These are phyloP conservation scores for Parotocinclus haroldoi DNA, from an alignment of 2,797 vertebrate species.

Conservation along the genomic window DNA sequence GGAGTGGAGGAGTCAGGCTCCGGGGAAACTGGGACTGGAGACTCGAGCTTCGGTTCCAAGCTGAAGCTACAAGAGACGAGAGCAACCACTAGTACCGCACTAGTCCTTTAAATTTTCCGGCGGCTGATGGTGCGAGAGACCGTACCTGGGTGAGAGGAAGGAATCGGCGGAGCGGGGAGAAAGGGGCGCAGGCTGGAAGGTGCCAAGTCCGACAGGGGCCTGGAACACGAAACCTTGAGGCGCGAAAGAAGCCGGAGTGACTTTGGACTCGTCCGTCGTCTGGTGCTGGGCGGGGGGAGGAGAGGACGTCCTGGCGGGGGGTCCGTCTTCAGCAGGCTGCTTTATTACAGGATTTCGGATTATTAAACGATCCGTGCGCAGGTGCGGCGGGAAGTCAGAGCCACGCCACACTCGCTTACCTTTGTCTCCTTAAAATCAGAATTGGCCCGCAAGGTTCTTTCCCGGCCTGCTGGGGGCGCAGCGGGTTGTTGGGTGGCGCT, in stretches of 20 bases:
- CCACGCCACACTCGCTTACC: slow-evolving; percentile 4
- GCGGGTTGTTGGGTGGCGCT: slow-evolving; percentile 37
- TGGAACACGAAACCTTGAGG: slow-evolving; percentile 85
- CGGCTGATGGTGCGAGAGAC: background rate
- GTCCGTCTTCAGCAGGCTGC: slow-evolving; percentile 25
- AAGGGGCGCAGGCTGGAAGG: slow-evolving; percentile 77
- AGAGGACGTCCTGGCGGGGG: slow-evolving; percentile 11
- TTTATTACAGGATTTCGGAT: too few species aligned
- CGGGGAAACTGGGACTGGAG: background rate
- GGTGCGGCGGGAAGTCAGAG: too few species aligned
- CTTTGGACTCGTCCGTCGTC: slow-evolving; percentile 36
- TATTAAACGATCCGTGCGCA: too few species aligned
- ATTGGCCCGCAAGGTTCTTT: slow-evolving; percentile 52
- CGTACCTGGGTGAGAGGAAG: slow-evolving; percentile 75
- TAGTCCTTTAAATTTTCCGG: background rate
- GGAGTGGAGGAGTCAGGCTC: background rate
- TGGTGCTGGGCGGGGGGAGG: slow-evolving; percentile 38
- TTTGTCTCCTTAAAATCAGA: slow-evolving; percentile 11
- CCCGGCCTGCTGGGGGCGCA: slow-evolving; percentile 42
- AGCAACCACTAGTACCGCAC: background rate
- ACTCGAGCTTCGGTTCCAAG: background rate
- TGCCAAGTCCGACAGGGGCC: slow-evolving; percentile 72
- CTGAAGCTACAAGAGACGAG: slow-evolving; percentile 1
- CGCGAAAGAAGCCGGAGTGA: slow-evolving; percentile 76
- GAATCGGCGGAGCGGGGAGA: slow-evolving; percentile 75